Evolutionary conservation across 2,797 vertebrate genomes (phyloP).

Genomic region (Argyrosomus regius): DNA sequence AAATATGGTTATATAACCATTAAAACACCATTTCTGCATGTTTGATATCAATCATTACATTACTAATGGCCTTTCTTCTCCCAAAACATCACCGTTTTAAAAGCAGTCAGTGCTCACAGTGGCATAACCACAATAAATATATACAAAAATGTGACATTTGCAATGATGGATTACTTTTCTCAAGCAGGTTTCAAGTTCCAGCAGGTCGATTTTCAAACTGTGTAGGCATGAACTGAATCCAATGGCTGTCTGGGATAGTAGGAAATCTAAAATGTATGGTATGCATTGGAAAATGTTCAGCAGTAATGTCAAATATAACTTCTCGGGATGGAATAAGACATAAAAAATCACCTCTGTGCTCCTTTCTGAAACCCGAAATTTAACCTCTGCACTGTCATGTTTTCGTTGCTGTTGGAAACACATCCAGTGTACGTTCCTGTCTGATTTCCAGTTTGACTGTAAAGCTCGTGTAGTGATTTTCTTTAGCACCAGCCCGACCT

Average conservation of each 20-base stretch:
- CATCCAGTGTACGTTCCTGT: conserved; percentile 13
- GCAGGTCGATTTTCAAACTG: conserved; percentile 23
- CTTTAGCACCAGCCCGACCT: conserved; percentile 38
- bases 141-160: neutral
- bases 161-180: conserved; percentile 16
- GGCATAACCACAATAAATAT: conserved; percentile 11
- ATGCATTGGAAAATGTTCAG: conserved; percentile 21
- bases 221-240: conserved; percentile 19
- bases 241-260: conserved; percentile 2
- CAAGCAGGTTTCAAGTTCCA: neutral
- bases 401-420: conserved; percentile 14
- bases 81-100: conserved; percentile 7
- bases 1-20: conserved; percentile 22
- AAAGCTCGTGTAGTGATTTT: conserved; percentile 6
- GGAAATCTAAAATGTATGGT: conserved; percentile 3
- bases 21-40: neutral
- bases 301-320: conserved; percentile 26
- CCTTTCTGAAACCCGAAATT: conserved; percentile 8
- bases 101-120: neutral
- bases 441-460: conserved; percentile 30
- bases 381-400: conserved; percentile 11
- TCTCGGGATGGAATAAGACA: conserved; percentile 16
- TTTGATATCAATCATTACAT: conserved; percentile 22
- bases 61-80: neutral
- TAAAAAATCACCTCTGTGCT: conserved; percentile 4